Base-by-base conservation (phyloP, 64 coral and sea anemone species). In the Montipora cactus region DNA sequence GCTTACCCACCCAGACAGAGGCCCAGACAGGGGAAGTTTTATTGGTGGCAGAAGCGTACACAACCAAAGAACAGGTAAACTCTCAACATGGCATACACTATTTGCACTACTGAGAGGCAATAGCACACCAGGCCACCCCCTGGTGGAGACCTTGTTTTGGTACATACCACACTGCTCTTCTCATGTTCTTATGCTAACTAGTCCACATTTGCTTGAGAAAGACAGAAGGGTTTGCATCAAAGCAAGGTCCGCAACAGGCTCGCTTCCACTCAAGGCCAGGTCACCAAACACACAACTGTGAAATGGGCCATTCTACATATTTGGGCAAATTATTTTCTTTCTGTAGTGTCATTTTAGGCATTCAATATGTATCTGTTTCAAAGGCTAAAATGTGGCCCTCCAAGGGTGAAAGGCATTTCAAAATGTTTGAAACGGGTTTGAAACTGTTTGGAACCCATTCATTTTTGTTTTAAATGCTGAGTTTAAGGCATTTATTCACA, bases 1-100 rank as follows among this genome's bases (percentile, higher is more conserved):
- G 71, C 71, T 74, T 74, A 74, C 71, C 19, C 71, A 74, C 71
- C 71, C 71, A 21, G 71, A 74, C 71, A 74, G 71, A 74, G 71
- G 71, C 19, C 71, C 71, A 74, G 71, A 74, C 71, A 19, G 71
- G 71, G 71, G 71, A 0, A 74, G 71, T 74, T 74, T 74, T 74
- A 74, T 74, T 74, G 71, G 71, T 74, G 71, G 71, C 71, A 74
- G 71, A 74, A 74, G 0, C 0, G 71, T 74, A 21, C 71, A 74
- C 19, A 74, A 74, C 71, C 71, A 74, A 74, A 74, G 71, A 74
- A 74, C 45, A 19, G 71, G 71, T 74, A 74, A 74, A 74, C 71
- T 19, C 19, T 74, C 4, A 74, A 21, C 19, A 21, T 74, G 19
- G 23, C 19, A 71, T 16, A 71, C 19, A 21, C 8, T 74, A 21